Evolutionary conservation across 1,140 invertebrate species (phyloP), one percentile per base, ranked within the genome.

Genomic region (Drosophila cardini): DNA sequence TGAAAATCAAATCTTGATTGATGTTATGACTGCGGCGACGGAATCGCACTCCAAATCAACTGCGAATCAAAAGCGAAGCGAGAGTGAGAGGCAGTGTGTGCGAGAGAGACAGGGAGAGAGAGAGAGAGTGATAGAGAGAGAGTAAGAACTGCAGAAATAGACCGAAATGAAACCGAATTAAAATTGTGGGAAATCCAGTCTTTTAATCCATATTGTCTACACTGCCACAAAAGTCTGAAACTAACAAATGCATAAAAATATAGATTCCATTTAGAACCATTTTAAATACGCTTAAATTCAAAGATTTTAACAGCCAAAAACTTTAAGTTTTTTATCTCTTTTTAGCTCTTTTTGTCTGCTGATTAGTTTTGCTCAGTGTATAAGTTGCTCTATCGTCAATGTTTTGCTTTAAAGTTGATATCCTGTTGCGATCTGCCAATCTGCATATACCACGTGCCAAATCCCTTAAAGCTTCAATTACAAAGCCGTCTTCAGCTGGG

Each of bases 1-100:
- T 78, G 81, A 85, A 85, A 85, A 85, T 85, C 81, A 84, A 85
- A 85, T 78, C 81, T 74, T 85, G 81, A 85, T 85, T 86, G 81
- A 85, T 85, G 81, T 83, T 75, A 75, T 75, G 72, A 63, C 72
- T 64, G 68, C 72, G 45, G 60, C 58, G 53, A 57, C 72, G 63
- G 58, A 52, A 69, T 73, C 71, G 71, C 71, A 69, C 61, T 63
- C 67, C 38, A 70, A 70, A 62, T 70, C 72, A 74, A 48, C 40
- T 69, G 26, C 42, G 34, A 26, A 38, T 10, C 13, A 13, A 13
- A 40, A 40, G 6, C 13, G n/a, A n/a, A 16, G 50, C 50, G 15
- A 52, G 34, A 60, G 45, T 26, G n/a, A 16, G 15, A 42, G 16
- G 26, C 10, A 13, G 11, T 21, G 16, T 9, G 15, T 10, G 13